These are phyloP conservation scores for Chaenocephalus aceratus DNA, from an alignment of 2,113 vertebrate species.

Conservation along the genomic window DNA sequence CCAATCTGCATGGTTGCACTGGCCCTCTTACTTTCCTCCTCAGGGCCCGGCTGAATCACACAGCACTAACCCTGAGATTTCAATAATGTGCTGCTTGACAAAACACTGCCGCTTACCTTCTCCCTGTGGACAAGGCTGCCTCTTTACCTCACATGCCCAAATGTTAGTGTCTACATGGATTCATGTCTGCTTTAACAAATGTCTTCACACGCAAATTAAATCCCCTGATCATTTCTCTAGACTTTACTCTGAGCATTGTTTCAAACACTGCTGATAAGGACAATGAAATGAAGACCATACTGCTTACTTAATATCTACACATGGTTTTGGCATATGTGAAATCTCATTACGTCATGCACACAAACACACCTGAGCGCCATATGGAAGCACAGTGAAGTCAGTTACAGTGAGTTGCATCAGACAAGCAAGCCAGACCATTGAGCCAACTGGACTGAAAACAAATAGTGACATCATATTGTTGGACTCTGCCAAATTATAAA, in stretches of 20 bases:
- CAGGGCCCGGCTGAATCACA: conserved; percentile 51
- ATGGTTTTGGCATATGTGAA: conserved; percentile 23
- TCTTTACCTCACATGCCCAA: conserved; percentile 42
- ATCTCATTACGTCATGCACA: conserved; percentile 19
- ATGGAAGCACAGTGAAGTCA: conserved; percentile 51
- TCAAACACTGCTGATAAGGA: not conserved
- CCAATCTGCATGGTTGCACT: conserved; percentile 38
- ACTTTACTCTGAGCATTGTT: not conserved
- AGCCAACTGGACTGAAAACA: conserved; percentile 68
- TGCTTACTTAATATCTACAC: not conserved
- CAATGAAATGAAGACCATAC: not conserved
- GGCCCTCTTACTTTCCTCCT: conserved; percentile 37
- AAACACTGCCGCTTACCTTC: conserved; percentile 53
- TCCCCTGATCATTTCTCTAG: conserved; percentile 16
- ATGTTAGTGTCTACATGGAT: conserved; percentile 27
- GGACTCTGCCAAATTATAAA: conserved; percentile 50
- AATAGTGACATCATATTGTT: conserved; percentile 56
- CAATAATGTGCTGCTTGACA: conserved; percentile 70
- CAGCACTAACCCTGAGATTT: conserved; percentile 57
- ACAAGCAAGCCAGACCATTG: conserved; percentile 47
- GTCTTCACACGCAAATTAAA: conserved; percentile 30
- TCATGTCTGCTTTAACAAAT: conserved; percentile 29
- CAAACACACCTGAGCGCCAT: conserved; percentile 36
- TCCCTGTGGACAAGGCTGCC: conserved; percentile 34
- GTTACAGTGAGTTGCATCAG: conserved; percentile 65